Base-by-base conservation (phyloP, 64 coral and sea anemone genomes). In the Montipora efflorescens region DNA sequence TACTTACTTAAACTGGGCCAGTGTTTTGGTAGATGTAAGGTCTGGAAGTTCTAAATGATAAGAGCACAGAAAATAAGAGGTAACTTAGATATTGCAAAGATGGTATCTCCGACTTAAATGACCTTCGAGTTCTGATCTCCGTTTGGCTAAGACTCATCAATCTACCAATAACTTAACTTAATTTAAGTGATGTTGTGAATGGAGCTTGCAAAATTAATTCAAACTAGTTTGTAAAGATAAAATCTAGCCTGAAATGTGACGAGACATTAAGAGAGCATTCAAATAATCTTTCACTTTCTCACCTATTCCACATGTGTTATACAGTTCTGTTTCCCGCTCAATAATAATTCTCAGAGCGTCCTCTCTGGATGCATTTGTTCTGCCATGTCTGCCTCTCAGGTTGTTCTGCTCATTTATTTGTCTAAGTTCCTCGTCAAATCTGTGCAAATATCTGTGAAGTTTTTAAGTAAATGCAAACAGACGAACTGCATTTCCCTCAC, bases 371-470 rank as follows among this genome's bases (percentile, higher is more conserved):
- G 85, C 92, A 93, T 81, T 72, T 58, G 78, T 62, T 80, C 92
- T 88, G 20, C 90, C 90, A 22, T 93, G 92, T 87, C 92, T 69
- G 14, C 92, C 92, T 16, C 88, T 93, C 16, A 93, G 78, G 80
- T 67, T 93, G 84, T 93, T 93, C 47, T 88, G 84, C 71, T 88
- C 79, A 64, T 93, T 87, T 21, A 93, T 93, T 45, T 52, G n/a
- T 64, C 88, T 62, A 50, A 93, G 92, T 28, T 93, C 92, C 25
- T 72, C 70, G 6, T 93, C 92, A 93, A 88, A 93, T 8, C 92
- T 84, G 66, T 88, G 92, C 12, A 93, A 87, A 79, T 93, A 93
- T 57, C 92, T 93, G 12, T 12, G 45, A 80, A 83, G 45, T 19
- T 57, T 57, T 57, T 57, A 11, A 11, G 11, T 36, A 36, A 36